phyloP scores from a whole-genome alignment of 2,888 invertebrate species.

The Clanis bilineata region DNA sequence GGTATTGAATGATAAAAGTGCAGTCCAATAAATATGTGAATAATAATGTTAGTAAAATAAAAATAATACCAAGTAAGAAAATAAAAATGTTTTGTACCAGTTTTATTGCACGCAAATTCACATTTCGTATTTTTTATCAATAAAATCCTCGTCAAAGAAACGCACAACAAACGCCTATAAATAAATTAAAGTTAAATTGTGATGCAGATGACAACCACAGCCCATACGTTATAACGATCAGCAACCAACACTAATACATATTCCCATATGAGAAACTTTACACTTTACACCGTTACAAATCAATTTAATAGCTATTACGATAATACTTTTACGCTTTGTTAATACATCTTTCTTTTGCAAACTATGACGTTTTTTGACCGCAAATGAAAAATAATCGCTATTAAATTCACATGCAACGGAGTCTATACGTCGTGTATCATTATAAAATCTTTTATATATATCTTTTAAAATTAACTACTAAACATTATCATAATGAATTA shows the following conservation, averaged over 20 bases:
- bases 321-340: no score
- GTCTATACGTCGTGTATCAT: constrained; percentile 22
- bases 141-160: constrained; percentile 23
- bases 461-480: constrained; percentile 27
- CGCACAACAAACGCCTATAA: constrained; percentile 29
- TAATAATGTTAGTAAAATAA: constrained; percentile 6
- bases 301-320: no score
- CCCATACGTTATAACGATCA: constrained; percentile 35
- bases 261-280: constrained; percentile 11
- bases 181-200: constrained; percentile 50
- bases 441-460: constrained; percentile 29
- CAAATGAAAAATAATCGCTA: no score
- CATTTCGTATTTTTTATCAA: neutral
- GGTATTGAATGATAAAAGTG: neutral
- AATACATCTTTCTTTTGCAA: no score
- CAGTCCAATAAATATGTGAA: neutral
- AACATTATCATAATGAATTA: constrained; percentile 66
- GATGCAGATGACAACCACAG: constrained; percentile 69
- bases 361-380: no score
- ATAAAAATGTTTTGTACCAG: constrained; percentile 1
- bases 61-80: constrained; percentile 13
- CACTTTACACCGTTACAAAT: no score
- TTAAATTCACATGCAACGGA: no score
- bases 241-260: constrained; percentile 19
- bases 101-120: constrained; percentile 17